Evolutionary conservation across 2,797 vertebrate species (phyloP).

Genomic region (Valencia hispanica): DNA sequence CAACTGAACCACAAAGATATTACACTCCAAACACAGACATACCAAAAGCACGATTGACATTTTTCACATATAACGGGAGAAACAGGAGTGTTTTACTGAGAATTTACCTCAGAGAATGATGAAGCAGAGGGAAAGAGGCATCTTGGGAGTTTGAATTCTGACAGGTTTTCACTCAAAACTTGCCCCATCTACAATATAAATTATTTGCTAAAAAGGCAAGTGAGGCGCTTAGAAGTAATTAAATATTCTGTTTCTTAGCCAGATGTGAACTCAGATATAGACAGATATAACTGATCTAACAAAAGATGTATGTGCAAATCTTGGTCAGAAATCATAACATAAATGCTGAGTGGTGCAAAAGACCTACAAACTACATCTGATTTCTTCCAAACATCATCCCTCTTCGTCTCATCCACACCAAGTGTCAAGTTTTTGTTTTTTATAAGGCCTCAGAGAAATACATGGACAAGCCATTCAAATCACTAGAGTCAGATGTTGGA

Average conservation of each 20-base stretch:
- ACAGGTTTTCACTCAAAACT: constrained; percentile 1
- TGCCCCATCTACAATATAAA: constrained; percentile 5
- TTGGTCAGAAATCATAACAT: not conserved
- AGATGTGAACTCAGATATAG: constrained; percentile 19
- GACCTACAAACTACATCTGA: constrained; percentile 12
- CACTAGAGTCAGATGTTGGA: constrained; percentile 41
- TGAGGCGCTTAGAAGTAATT: constrained; percentile 8
- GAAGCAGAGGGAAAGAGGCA: constrained; percentile 23
- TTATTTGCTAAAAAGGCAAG: constrained; percentile 19
- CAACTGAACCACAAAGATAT: constrained; percentile 41
- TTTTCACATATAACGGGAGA: constrained; percentile 64
- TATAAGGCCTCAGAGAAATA: constrained; percentile 42
- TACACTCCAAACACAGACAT: constrained; percentile 37
- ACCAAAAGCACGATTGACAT: constrained; percentile 31
- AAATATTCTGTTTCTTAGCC: constrained; percentile 14
- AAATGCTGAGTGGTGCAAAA: not conserved
- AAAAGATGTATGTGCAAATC: constrained; percentile 18
- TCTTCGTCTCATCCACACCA: constrained; percentile 32
- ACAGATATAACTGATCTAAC: constrained; percentile 13
- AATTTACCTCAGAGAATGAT: constrained; percentile 20
- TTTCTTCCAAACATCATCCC: constrained; percentile 29
- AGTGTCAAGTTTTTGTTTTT: constrained; percentile 7
- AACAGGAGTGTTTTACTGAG: constrained; percentile 13
- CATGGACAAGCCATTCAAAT: constrained; percentile 10
- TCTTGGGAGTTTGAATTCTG: not conserved